Percentiles rank a stretch among this genome's conserved stretches.
Evolutionary conservation across 2,888 invertebrate genomes (phyloP).

Genomic region (Phanerotoma sp.): DNA sequence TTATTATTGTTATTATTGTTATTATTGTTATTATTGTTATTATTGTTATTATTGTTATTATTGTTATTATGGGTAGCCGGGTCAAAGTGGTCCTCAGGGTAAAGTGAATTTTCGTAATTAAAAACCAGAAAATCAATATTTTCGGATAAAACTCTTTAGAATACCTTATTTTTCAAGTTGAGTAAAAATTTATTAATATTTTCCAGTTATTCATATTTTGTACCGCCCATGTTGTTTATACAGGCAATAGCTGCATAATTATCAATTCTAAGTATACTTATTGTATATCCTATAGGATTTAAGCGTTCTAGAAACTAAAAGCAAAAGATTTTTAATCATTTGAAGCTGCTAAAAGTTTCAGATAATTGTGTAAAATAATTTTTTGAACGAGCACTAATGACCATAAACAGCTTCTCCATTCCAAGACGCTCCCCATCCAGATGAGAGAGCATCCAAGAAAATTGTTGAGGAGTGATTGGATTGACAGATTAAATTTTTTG

Average conservation of each 20-base stretch:
- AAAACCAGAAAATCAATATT: no score
- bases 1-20: no score
- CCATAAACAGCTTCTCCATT: conserved; percentile 6
- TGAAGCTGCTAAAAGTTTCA: not conserved
- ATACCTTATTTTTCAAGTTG: no score
- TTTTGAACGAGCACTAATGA: conserved; percentile 9
- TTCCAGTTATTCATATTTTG: not conserved
- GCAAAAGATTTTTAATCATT: not conserved
- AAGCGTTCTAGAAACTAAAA: not conserved
- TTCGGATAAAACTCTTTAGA: no score
- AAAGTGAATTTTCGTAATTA: no score
- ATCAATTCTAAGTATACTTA: not conserved
- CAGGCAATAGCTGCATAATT: not conserved
- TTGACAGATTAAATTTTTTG: conserved; percentile 10
- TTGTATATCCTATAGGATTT: no score
- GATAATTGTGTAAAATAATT: not conserved
- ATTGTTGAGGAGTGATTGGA: conserved; percentile 6
- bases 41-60: no score
- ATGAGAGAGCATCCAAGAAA: conserved; percentile 8
- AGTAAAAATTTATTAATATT: no score
- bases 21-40: no score
- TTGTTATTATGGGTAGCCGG: no score
- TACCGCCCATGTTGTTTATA: not conserved
- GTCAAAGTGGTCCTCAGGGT: no score
- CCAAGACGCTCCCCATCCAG: conserved; percentile 14